A percentile compares a stretch with the other conserved stretches of the same genome.
These are phyloP conservation scores for Gila orcuttii DNA, from an alignment of 2,113 vertebrate species.

Conservation along the genomic window DNA sequence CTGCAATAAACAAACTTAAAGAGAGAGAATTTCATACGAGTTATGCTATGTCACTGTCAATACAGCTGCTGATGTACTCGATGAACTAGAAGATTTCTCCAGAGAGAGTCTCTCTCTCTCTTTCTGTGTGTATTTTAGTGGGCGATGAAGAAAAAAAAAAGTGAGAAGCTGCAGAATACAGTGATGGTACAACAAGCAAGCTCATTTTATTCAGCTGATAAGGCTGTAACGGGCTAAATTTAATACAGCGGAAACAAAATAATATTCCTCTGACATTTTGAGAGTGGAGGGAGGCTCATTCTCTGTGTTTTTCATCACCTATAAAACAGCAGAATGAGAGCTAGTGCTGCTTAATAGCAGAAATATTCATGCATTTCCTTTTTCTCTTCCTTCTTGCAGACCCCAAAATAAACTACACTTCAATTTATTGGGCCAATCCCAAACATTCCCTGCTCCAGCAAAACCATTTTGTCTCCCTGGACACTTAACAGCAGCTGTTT, in stretches of 20 bases:
- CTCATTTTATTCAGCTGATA: slow-evolving; percentile 28
- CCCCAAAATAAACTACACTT: slow-evolving; percentile 29
- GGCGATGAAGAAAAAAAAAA: neutral
- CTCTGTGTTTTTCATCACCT: slow-evolving; percentile 1
- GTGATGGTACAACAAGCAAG: slow-evolving; percentile 30
- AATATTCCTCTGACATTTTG: slow-evolving; percentile 23
- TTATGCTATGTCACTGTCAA: slow-evolving; percentile 8
- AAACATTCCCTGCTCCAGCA: slow-evolving; percentile 7
- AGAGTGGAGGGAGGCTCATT: neutral
- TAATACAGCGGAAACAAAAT: slow-evolving; percentile 29
- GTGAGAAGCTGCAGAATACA: neutral
- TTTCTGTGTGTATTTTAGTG: neutral
- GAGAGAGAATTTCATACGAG: neutral
- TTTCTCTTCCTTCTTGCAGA: neutral
- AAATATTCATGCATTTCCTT: slow-evolving; percentile 27
- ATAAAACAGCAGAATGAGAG: neutral
- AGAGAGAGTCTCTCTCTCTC: neutral
- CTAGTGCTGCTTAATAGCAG: slow-evolving; percentile 1
- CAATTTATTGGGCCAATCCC: slow-evolving; percentile 22
- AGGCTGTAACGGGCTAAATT: slow-evolving; percentile 20
- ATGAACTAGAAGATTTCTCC: slow-evolving; percentile 17
- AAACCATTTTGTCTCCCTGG: neutral
- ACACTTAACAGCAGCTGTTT: slow-evolving; percentile 7
- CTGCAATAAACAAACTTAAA: slow-evolving; percentile 10
- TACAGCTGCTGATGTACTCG: neutral